phyloP scores from a whole-genome alignment of 2,888 invertebrate species.

The Temnothorax rugatulus region DNA sequence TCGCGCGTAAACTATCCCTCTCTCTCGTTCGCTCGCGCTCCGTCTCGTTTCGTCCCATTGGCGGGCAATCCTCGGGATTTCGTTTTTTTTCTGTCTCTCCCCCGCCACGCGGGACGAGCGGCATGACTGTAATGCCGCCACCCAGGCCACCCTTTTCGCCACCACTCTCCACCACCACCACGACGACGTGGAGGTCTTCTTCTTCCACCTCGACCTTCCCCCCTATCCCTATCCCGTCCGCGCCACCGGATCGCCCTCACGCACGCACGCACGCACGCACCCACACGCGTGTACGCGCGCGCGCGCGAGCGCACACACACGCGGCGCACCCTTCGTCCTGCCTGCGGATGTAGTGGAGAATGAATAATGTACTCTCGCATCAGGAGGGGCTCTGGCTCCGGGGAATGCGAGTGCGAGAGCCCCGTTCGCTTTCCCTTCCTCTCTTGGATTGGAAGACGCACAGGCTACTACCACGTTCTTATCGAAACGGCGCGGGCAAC shows the following conservation, averaged over 20 bases:
- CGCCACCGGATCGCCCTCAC: slow-evolving; percentile 32
- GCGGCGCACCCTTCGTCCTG: slow-evolving; percentile 62
- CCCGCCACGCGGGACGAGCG: slow-evolving; percentile 47
- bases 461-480: slow-evolving; percentile 48
- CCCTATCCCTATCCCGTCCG: slow-evolving; percentile 49
- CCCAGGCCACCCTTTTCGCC: slow-evolving; percentile 76
- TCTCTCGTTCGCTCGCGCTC: slow-evolving; percentile 37
- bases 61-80: slow-evolving; percentile 59
- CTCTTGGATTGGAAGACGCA: slow-evolving; percentile 52
- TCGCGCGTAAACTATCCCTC: slow-evolving; percentile 2
- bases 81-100: slow-evolving; percentile 59
- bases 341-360: slow-evolving; percentile 74
- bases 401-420: slow-evolving; percentile 70
- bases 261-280: not conserved
- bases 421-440: slow-evolving; percentile 56
- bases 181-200: slow-evolving; percentile 60
- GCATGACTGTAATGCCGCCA: slow-evolving; percentile 72
- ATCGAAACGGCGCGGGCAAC: slow-evolving; percentile 65
- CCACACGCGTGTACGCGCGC: slow-evolving; percentile 26
- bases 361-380: slow-evolving; percentile 77
- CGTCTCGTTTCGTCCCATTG: slow-evolving; percentile 47
- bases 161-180: slow-evolving; percentile 59
- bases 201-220: slow-evolving; percentile 50
- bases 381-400: slow-evolving; percentile 72
- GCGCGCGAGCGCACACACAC: slow-evolving; percentile 58